Percentiles rank a stretch among this genome's conserved stretches.
Conservation (phyloP, 2,113 vertebrate species). For the Etia nguti region DNA sequence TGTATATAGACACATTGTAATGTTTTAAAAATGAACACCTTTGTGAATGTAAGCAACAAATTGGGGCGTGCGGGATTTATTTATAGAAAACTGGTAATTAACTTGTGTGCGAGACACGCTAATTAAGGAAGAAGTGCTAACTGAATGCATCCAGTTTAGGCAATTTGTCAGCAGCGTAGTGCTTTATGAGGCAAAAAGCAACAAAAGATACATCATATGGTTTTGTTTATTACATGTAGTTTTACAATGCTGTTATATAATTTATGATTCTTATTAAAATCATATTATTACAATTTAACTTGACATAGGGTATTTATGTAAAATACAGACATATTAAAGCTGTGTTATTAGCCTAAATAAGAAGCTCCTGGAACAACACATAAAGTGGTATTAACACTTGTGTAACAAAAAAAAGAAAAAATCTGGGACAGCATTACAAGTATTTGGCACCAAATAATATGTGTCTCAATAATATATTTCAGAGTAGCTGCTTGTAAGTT, state of each 20-base stretch:
- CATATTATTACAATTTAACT: background rate
- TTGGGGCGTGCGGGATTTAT: background rate
- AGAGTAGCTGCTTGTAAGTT: background rate
- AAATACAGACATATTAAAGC: slow-evolving; percentile 27
- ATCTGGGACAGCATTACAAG: slow-evolving; percentile 25
- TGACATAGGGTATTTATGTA: background rate
- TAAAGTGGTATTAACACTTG: slow-evolving; percentile 12
- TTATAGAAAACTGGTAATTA: slow-evolving; percentile 25
- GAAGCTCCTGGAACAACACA: slow-evolving; percentile 16
- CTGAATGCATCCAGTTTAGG: slow-evolving; percentile 1
- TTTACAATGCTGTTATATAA: slow-evolving; percentile 32
- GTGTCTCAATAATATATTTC: slow-evolving; percentile 7
- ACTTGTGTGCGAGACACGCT: background rate
- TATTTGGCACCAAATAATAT: slow-evolving; percentile 35
- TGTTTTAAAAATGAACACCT: slow-evolving; percentile 12
- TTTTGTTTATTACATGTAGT: slow-evolving; percentile 45
- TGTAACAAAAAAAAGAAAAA: background rate
- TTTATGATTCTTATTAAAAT: slow-evolving; percentile 3
- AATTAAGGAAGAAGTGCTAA: slow-evolving; percentile 25
- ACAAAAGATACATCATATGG: background rate
- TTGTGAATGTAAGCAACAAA: background rate
- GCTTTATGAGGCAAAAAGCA: slow-evolving; percentile 7
- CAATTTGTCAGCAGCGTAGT: slow-evolving; percentile 13
- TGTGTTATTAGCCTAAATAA: slow-evolving; percentile 8
- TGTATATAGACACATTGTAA: background rate